Conservation (phyloP, 2,113 vertebrate genomes). For the Chaetodon auriga region DNA sequence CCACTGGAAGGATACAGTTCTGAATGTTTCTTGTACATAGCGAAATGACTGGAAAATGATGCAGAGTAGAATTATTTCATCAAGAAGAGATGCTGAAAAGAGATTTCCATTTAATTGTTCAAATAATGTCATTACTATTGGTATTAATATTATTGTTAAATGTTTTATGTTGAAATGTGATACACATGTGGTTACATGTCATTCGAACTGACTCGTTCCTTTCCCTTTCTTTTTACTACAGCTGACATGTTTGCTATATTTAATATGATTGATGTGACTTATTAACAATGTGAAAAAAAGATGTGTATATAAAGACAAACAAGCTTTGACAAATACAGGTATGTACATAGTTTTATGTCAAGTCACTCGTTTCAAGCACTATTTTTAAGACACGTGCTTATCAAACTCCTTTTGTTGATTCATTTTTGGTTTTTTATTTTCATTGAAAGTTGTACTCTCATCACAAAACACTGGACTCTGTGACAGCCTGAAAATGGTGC, state of each 20-base stretch:
- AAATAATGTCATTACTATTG: constrained; percentile 51
- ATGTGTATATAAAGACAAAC: constrained; percentile 53
- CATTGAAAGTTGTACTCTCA: constrained; percentile 64
- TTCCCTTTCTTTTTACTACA: constrained; percentile 50
- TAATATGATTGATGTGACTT: constrained; percentile 77
- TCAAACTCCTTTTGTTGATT: constrained; percentile 47
- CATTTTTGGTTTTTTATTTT: constrained; percentile 35
- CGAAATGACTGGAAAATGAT: constrained; percentile 19
- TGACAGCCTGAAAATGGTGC: constrained; percentile 73
- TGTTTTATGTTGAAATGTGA: constrained; percentile 72
- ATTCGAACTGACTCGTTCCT: constrained; percentile 34
- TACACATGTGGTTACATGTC: constrained; percentile 62
- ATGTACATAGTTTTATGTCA: constrained; percentile 72
- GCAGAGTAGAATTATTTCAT: constrained; percentile 24
- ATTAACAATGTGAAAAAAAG: constrained; percentile 67
- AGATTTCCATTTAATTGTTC: constrained; percentile 70
- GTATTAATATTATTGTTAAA: constrained; percentile 61
- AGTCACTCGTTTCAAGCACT: constrained; percentile 69
- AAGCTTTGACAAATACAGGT: constrained; percentile 55
- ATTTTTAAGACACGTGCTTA: constrained; percentile 65
- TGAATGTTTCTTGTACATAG: constrained; percentile 77
- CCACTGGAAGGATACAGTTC: constrained; percentile 47
- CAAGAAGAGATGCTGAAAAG: constrained; percentile 72
- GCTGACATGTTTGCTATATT: constrained; percentile 73
- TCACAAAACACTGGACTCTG: constrained; percentile 65